Conservation (phyloP, 2,797 vertebrate species). For the Helicolenus hilgendorfi region DNA sequence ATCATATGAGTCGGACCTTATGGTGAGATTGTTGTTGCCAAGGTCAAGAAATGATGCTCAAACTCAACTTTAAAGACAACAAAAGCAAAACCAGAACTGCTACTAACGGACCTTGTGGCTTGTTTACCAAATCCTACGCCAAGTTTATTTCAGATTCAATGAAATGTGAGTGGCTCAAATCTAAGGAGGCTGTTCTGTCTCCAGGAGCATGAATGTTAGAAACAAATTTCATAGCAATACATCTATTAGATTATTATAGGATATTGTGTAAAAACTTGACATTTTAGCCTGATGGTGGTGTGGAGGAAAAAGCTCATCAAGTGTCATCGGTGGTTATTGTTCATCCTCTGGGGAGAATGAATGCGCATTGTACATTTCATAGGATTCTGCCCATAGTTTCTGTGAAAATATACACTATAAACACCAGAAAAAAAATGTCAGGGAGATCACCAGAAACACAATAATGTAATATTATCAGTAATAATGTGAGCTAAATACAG, state of each 20-base stretch:
- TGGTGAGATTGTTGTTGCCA: neutral
- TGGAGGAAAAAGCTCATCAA: neutral
- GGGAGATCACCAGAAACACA: neutral
- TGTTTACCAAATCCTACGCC: neutral
- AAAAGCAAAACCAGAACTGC: neutral
- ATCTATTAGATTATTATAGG: neutral
- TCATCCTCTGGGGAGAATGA: neutral
- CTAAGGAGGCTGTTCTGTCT: neutral
- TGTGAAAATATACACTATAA: neutral
- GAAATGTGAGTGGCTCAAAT: neutral
- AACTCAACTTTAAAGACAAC: neutral
- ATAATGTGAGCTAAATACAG: neutral
- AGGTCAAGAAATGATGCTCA: neutral
- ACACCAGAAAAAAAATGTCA: neutral
- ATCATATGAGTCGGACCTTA: neutral
- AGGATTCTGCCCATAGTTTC: neutral
- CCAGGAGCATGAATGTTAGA: neutral
- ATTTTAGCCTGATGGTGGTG: neutral
- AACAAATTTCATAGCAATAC: neutral
- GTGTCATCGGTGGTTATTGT: neutral
- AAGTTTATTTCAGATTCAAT: neutral
- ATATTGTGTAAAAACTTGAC: neutral
- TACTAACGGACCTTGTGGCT: neutral
- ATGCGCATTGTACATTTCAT: neutral
- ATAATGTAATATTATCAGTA: too few relatives aligned